A percentile compares a stretch with the other conserved stretches of the same genome.
phyloP scores from a whole-genome alignment of 2,797 vertebrate species.

The Bradypodion ventrale region DNA sequence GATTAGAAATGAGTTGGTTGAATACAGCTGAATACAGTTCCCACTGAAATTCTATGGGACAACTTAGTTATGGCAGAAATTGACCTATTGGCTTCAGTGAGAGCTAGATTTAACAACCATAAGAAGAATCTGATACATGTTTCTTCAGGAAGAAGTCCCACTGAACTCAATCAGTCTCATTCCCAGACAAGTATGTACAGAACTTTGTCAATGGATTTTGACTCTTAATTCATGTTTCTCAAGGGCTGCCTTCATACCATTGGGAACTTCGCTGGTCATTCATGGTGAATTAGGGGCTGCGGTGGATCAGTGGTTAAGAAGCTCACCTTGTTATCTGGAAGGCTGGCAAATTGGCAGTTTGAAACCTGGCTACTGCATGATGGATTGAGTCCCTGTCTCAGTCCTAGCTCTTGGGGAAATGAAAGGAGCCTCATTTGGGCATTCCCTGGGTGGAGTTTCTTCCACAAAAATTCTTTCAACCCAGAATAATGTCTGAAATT shows the following conservation, averaged over 20 bases:
- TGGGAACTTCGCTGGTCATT: neutral
- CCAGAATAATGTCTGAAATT: no score
- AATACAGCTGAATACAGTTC: neutral
- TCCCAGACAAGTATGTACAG: neutral
- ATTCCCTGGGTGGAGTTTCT: no score
- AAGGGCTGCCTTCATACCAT: neutral
- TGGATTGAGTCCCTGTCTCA: no score
- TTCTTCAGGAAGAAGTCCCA: neutral
- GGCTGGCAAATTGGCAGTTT: no score
- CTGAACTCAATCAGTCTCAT: neutral
- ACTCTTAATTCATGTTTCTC: neutral
- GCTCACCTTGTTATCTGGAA: no score
- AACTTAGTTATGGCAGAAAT: neutral
- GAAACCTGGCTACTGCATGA: no score
- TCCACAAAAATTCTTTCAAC: no score
- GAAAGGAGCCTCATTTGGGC: no score
- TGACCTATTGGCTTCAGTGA: neutral
- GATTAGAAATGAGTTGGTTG: neutral
- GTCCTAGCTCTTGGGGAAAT: no score
- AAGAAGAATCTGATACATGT: neutral
- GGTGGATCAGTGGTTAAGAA: no score
- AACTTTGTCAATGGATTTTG: neutral
- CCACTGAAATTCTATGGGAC: neutral
- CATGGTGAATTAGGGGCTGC: no score
- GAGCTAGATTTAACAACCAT: neutral